Conservation (phyloP, 1,140 invertebrate species). For the Dinoponera quadriceps region DNA sequence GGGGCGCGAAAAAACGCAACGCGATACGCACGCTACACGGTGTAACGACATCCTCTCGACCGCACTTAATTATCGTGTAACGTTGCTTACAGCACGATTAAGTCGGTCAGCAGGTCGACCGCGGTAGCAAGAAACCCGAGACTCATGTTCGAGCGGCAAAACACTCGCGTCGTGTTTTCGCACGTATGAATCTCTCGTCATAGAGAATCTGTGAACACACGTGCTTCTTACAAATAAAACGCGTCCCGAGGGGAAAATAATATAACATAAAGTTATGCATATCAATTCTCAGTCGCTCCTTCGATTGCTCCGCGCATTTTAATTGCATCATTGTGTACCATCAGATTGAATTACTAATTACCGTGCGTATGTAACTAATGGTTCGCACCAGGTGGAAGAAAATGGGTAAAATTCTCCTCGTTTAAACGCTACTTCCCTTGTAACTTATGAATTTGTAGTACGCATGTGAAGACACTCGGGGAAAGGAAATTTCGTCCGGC, state of each 20-base stretch:
- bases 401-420: not conserved
- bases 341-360: not conserved
- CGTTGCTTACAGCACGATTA: slow-evolving; percentile 67
- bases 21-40: not conserved
- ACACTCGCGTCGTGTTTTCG: slow-evolving; percentile 10
- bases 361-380: no score
- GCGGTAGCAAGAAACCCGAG: slow-evolving; percentile 38
- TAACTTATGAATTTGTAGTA: not conserved
- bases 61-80: slow-evolving; percentile 55
- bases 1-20: slow-evolving; percentile 8
- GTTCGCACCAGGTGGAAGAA: not conserved
- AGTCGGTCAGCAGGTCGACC: slow-evolving; percentile 39
- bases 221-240: not conserved
- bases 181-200: not conserved
- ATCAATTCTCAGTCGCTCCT: not conserved
- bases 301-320: not conserved
- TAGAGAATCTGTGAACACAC: not conserved
- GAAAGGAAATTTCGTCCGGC: slow-evolving; percentile 10
- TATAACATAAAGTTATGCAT: not conserved
- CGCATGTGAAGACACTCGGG: not conserved
- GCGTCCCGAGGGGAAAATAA: not conserved
- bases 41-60: slow-evolving; percentile 21
- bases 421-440: not conserved
- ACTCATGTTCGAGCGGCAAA: slow-evolving; percentile 19
- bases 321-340: not conserved